phyloP scores from a whole-genome alignment of 2,888 invertebrate species.

The Ormyrus rosae region DNA sequence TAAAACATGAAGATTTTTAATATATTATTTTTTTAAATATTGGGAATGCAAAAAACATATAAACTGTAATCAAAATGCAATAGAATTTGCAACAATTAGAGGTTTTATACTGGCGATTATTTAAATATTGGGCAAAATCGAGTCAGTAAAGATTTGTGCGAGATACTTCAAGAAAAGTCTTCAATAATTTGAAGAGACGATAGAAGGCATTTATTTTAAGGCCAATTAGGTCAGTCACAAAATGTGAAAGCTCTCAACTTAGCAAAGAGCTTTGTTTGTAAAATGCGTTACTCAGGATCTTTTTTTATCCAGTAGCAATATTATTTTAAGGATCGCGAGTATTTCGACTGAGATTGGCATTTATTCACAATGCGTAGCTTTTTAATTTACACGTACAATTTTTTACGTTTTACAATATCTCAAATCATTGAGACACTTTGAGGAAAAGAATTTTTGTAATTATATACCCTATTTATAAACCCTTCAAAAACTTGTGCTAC shows the following conservation, averaged over 20 bases:
- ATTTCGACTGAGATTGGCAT: conserved; percentile 46
- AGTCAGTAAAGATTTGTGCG: conserved; percentile 30
- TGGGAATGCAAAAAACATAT: conserved; percentile 11
- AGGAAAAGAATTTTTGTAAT: conserved; percentile 27
- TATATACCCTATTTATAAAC: conserved; percentile 6
- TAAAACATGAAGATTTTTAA: conserved; percentile 9
- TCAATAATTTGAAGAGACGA: conserved; percentile 12
- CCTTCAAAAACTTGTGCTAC: neutral
- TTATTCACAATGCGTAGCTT: conserved; percentile 15
- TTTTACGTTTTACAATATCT: conserved; percentile 20
- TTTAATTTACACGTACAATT: conserved; percentile 40
- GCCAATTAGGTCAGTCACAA: conserved; percentile 38
- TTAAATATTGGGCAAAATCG: conserved; percentile 34
- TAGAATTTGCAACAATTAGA: neutral
- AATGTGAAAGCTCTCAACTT: conserved; percentile 18
- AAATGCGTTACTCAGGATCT: conserved; percentile 15
- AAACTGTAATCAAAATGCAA: conserved; percentile 10
- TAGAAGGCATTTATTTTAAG: conserved; percentile 40
- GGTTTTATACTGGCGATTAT: conserved; percentile 23
- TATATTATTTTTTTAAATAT: conserved; percentile 33
- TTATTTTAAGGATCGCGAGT: conserved; percentile 50
- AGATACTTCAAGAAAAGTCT: conserved; percentile 13
- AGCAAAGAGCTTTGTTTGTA: conserved; percentile 16
- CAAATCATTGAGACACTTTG: conserved; percentile 3
- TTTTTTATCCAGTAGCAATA: conserved; percentile 45